phyloP scores from a whole-genome alignment of 2,113 vertebrate species.

The Mobula birostris region DNA sequence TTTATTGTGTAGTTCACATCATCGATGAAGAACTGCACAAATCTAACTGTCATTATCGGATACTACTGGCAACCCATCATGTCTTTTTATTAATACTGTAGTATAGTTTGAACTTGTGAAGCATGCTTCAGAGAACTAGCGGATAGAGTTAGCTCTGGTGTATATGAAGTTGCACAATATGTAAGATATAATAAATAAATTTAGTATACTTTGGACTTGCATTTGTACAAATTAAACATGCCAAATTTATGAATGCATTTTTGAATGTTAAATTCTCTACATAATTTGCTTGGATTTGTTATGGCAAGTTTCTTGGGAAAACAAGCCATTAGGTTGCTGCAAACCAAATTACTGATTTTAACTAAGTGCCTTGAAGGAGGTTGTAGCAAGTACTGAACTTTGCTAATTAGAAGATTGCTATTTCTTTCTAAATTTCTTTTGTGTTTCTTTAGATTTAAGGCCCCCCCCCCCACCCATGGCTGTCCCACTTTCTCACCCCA shows the following conservation, averaged over 20 bases:
- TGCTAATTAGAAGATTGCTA: not conserved
- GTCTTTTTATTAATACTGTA: not conserved
- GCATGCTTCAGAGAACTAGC: not conserved
- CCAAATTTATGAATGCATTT: not conserved
- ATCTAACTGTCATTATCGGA: too few species aligned
- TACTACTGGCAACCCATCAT: too few species aligned
- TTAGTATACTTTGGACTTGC: not conserved
- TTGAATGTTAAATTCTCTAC: not conserved
- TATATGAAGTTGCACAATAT: not conserved
- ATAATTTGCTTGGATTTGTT: slow-evolving; percentile 8
- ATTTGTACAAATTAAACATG: not conserved
- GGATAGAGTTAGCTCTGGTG: not conserved
- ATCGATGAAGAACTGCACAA: too few species aligned
- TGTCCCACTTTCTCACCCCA: not conserved
- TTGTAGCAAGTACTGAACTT: not conserved
- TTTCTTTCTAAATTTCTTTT: not conserved
- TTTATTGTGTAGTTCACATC: too few species aligned
- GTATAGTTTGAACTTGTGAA: not conserved
- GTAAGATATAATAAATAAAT: not conserved
- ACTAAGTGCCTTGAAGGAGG: not conserved
- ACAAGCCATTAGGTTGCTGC: not conserved
- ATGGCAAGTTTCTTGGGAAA: not conserved
- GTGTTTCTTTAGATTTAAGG: not conserved
- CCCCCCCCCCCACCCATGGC: too few species aligned
- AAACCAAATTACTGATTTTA: not conserved